Evolutionary conservation across 1,140 invertebrate species (phyloP).

Genomic region (Onthophagus taurus): DNA sequence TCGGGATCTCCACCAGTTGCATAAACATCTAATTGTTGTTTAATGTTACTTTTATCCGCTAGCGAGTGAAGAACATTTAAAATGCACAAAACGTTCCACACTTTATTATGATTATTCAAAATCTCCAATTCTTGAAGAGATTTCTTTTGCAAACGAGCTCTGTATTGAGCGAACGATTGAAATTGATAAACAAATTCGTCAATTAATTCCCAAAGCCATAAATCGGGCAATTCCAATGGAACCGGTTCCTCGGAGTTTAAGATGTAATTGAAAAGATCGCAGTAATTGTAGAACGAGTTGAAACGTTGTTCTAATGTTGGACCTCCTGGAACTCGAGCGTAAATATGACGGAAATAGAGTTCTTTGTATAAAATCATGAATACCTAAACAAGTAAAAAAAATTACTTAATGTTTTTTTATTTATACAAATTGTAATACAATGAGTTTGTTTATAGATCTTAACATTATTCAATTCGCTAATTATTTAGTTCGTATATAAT

Average conservation of each 20-base stretch:
- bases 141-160: conserved; percentile 80
- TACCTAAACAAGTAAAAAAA: conserved; percentile 41
- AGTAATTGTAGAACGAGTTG: conserved; percentile 97
- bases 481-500: too few species aligned
- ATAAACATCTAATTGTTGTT: conserved; percentile 88
- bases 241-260: conserved; percentile 83
- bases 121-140: conserved; percentile 71
- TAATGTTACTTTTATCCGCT: conserved; percentile 98
- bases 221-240: conserved; percentile 87
- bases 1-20: conserved; percentile 87
- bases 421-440: too few species aligned
- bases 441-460: too few species aligned
- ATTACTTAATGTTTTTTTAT: too few species aligned
- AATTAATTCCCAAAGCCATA: conserved; percentile 99
- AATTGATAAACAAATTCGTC: conserved; percentile 97
- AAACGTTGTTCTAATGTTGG: conserved; percentile 87
- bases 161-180: conserved; percentile 89
- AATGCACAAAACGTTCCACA: conserved; percentile 98
- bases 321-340: conserved; percentile 76
- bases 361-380: conserved; percentile 97
- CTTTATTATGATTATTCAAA: conserved; percentile 74
- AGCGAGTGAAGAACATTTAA: conserved; percentile 96
- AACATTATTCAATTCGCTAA: too few species aligned
- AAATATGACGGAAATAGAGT: conserved; percentile 94
- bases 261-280: conserved; percentile 95